These are phyloP conservation scores for Bilobella aurantiaca DNA, from an alignment of 1,140 invertebrate species.

Conservation along the genomic window DNA sequence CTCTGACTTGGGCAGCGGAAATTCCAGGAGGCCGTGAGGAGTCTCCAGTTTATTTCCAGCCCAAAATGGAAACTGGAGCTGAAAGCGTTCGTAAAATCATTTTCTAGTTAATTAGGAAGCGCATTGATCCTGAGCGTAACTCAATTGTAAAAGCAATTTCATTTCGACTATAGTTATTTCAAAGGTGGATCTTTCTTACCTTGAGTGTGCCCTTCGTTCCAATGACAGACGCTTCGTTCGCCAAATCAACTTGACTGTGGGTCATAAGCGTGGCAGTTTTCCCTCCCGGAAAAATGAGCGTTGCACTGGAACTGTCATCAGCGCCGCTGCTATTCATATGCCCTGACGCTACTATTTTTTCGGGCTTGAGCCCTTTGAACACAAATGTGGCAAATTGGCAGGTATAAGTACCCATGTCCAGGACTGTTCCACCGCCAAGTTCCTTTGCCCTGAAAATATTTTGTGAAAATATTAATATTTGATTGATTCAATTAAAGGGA, in stretches of 20 bases:
- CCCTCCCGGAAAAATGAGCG: constrained; percentile 52
- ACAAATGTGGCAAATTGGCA: constrained; percentile 61
- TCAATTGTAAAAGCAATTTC: background rate
- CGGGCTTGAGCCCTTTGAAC: constrained; percentile 53
- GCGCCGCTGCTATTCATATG: constrained; percentile 55
- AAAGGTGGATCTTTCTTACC: constrained; percentile 43
- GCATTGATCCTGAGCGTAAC: background rate
- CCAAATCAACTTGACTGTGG: constrained; percentile 44
- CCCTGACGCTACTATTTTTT: constrained; percentile 51
- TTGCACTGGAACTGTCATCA: constrained; percentile 54
- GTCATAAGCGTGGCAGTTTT: constrained; percentile 54
- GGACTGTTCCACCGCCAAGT: constrained; percentile 64
- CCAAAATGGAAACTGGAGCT: constrained; percentile 48
- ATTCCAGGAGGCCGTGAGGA: constrained; percentile 40
- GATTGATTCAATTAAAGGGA: too few relatives aligned
- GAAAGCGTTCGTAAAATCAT: constrained; percentile 27
- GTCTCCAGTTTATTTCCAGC: constrained; percentile 40
- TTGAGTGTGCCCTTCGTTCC: constrained; percentile 57
- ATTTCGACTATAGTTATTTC: background rate
- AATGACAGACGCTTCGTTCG: constrained; percentile 54
- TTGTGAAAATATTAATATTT: too few relatives aligned
- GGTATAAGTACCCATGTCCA: constrained; percentile 76
- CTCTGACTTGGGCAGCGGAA: constrained; percentile 45
- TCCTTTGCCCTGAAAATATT: constrained; percentile 42
- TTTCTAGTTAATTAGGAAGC: constrained; percentile 7